phyloP scores from a whole-genome alignment of 2,113 vertebrate species.

The Phyllostomus discolor region DNA sequence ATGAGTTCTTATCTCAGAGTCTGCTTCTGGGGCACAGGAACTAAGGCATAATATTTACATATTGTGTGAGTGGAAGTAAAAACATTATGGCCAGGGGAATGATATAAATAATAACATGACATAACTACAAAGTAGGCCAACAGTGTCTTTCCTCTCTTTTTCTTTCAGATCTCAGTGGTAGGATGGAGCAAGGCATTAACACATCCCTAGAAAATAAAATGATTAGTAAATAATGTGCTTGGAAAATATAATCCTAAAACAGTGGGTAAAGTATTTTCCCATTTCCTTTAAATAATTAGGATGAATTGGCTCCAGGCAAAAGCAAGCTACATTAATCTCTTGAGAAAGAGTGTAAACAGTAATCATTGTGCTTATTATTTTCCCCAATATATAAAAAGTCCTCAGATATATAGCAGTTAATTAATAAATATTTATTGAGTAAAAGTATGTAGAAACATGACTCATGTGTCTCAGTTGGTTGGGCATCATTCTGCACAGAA shows the following conservation, averaged over 20 bases:
- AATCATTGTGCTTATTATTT: not conserved
- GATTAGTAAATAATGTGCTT: not conserved
- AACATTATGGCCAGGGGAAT: not conserved
- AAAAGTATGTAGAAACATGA: not conserved
- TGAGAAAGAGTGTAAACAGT: not conserved
- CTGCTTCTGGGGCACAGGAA: not conserved
- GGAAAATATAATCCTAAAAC: not conserved
- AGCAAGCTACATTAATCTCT: not conserved
- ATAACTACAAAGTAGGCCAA: not conserved
- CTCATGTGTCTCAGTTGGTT: too few relatives aligned
- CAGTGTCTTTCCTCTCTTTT: not conserved
- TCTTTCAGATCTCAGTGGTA: not conserved
- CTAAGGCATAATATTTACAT: not conserved
- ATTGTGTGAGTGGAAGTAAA: not conserved
- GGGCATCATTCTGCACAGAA: too few relatives aligned
- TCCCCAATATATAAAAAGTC: not conserved
- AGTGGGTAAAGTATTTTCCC: not conserved
- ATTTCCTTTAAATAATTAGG: not conserved
- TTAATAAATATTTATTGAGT: slow-evolving; percentile 4
- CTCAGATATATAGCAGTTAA: not conserved
- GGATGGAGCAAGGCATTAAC: not conserved
- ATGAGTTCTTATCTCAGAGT: not conserved
- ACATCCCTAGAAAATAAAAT: not conserved
- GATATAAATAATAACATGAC: not conserved
- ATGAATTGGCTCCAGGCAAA: not conserved